phyloP scores from a whole-genome alignment of 2,797 vertebrate genomes.

The Crax fasciolata region DNA sequence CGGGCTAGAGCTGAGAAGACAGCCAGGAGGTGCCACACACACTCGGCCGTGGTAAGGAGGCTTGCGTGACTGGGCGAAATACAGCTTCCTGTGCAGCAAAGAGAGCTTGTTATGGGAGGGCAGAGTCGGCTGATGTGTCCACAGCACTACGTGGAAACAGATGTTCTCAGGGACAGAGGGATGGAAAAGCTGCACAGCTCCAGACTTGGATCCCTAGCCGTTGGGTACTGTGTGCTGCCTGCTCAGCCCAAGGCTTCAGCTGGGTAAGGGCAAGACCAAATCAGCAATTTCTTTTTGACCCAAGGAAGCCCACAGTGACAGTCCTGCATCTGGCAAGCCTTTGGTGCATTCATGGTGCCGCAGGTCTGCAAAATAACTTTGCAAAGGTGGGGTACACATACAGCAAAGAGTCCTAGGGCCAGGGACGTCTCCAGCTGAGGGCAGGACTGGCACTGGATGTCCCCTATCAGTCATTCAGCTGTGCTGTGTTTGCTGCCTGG shows the following conservation, averaged over 20 bases:
- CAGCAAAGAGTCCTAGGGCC: not conserved
- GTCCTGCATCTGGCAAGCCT: not conserved
- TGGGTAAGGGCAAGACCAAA: not conserved
- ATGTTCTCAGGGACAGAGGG: not conserved
- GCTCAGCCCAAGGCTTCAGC: not conserved
- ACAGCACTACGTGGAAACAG: not conserved
- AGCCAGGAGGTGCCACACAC: slow-evolving; percentile 89
- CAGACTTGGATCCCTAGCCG: not conserved
- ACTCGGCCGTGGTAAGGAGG: slow-evolving; percentile 93
- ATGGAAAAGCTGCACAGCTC: not conserved
- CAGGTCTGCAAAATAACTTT: not conserved
- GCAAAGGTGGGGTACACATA: not conserved
- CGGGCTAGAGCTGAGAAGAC: slow-evolving; percentile 89
- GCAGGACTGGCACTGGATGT: not conserved
- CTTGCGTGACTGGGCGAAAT: slow-evolving; percentile 92
- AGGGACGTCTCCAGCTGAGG: not conserved
- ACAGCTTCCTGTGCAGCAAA: slow-evolving; percentile 88
- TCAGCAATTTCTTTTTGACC: not conserved
- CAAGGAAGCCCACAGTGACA: not conserved
- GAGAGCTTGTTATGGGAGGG: not conserved
- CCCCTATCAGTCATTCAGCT: not conserved
- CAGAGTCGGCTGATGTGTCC: not conserved
- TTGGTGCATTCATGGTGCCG: not conserved
- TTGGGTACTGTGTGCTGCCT: not conserved
- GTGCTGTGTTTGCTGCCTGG: not conserved